A percentile compares a stretch with the other conserved stretches of the same genome.
These are phyloP conservation scores for Phengaris alcon DNA, from an alignment of 2,888 invertebrate species.

Conservation along the genomic window DNA sequence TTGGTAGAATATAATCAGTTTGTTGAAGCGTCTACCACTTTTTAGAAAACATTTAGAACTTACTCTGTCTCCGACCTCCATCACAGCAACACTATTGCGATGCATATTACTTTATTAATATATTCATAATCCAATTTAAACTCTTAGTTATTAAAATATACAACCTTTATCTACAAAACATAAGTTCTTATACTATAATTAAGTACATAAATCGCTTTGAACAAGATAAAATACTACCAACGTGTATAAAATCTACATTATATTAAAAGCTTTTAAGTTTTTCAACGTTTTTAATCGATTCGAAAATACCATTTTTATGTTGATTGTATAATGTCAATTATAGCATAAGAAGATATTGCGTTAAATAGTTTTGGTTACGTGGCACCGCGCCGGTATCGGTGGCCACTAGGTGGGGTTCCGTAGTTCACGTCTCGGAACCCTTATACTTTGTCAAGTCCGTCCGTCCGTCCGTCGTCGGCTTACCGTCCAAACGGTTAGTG, in stretches of 20 bases:
- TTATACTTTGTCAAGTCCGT: too few species aligned
- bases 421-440: too few species aligned
- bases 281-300: background rate
- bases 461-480: too few species aligned
- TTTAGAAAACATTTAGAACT: background rate
- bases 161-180: background rate
- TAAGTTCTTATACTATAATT: slow-evolving; percentile 20
- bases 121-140: slow-evolving; percentile 12
- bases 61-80: background rate
- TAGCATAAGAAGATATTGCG: background rate
- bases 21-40: too few species aligned
- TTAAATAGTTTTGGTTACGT: too few species aligned
- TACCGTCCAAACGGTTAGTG: too few species aligned
- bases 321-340: background rate
- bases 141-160: slow-evolving; percentile 12
- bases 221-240: slow-evolving; percentile 15
- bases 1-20: too few species aligned
- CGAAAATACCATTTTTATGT: background rate
- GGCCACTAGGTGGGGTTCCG: too few species aligned
- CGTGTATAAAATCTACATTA: slow-evolving; percentile 16
- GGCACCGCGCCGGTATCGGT: too few species aligned
- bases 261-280: slow-evolving; percentile 27
- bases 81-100: background rate
- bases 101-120: background rate
- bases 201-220: slow-evolving; percentile 1